These are phyloP conservation scores for Coenobita brevimanus DNA, from an alignment of 1,140 invertebrate species.

Conservation along the genomic window DNA sequence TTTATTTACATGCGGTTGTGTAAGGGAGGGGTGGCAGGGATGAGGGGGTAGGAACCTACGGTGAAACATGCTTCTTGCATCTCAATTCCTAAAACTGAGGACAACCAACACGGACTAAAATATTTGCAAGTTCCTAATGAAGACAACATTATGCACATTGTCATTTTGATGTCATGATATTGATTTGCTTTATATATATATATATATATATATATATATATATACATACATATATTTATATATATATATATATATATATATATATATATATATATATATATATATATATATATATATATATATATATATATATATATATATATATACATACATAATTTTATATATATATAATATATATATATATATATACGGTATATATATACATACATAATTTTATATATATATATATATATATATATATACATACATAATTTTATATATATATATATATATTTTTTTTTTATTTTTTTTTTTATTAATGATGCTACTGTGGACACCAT, in stretches of 20 bases:
- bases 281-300: background rate
- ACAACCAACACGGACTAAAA: slow-evolving; percentile 61
- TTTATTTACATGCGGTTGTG: slow-evolving; percentile 58
- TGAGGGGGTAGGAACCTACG: slow-evolving; percentile 43
- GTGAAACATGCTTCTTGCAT: slow-evolving; percentile 60
- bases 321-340: too few species aligned
- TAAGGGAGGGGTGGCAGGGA: too few species aligned
- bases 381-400: background rate
- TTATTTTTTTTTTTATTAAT: slow-evolving; percentile 35
- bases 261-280: background rate
- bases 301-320: background rate
- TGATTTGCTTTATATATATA: background rate
- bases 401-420: background rate
- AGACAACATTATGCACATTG: slow-evolving; percentile 65
- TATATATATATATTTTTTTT: too few species aligned
- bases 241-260: background rate
- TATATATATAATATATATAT: too few species aligned
- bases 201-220: background rate
- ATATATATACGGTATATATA: background rate
- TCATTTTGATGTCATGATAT: slow-evolving; percentile 67
- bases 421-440: too few species aligned
- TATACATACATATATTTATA: background rate
- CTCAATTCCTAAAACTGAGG: slow-evolving; percentile 49
- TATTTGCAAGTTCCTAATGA: slow-evolving; percentile 62
- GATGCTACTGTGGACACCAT: slow-evolving; percentile 61